These are phyloP conservation scores for Karalla daura DNA, from an alignment of 2,797 vertebrate species.

Conservation along the genomic window DNA sequence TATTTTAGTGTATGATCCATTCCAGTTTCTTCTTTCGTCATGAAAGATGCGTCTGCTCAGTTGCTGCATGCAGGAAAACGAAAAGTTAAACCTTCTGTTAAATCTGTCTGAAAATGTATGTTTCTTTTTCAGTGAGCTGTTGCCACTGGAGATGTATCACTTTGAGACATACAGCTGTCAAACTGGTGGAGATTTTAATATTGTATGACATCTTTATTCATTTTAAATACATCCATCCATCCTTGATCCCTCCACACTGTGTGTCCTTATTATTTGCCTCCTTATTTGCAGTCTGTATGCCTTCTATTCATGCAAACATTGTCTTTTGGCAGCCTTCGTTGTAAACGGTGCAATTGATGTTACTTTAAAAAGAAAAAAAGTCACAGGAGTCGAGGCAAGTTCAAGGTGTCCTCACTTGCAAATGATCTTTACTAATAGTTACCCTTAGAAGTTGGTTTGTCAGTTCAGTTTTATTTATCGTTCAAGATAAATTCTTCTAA, in stretches of 20 bases:
- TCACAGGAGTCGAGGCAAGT: no score
- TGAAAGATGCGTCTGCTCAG: constrained; percentile 27
- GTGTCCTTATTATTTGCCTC: not conserved
- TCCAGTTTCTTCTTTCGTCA: constrained; percentile 49
- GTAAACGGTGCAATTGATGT: no score
- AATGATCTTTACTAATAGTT: no score
- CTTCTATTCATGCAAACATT: no score
- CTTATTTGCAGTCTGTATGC: no score
- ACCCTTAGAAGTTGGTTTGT: no score
- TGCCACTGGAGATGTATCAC: constrained; percentile 9
- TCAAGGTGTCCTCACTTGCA: no score
- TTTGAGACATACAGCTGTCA: constrained; percentile 20
- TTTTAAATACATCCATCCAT: constrained; percentile 56
- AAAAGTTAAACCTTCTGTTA: constrained; percentile 25
- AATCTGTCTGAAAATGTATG: constrained; percentile 9
- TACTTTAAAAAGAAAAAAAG: no score
- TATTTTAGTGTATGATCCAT: constrained; percentile 57
- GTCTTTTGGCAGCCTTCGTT: no score
- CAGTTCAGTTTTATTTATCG: no score
- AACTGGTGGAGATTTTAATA: constrained; percentile 43
- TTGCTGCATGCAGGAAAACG: constrained; percentile 66
- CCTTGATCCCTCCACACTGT: constrained; percentile 18
- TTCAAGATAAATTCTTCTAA: no score
- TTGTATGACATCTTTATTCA: constrained; percentile 36
- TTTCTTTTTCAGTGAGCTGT: constrained; percentile 28